Conservation (phyloP, 2,797 vertebrate species). For the Sciurus vulgaris region DNA sequence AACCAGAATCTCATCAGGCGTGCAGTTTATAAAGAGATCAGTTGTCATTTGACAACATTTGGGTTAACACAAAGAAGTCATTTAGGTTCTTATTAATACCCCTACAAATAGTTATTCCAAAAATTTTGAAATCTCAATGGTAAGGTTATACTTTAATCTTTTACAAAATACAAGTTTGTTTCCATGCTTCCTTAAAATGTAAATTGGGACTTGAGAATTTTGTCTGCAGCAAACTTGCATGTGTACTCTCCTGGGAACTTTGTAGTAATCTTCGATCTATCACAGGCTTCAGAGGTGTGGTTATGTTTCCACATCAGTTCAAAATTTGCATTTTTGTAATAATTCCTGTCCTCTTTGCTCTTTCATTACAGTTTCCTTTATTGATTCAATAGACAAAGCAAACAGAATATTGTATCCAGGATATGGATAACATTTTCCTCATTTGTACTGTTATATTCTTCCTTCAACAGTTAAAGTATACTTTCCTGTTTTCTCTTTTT, state of each 20-base stretch:
- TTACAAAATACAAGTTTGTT: conserved; percentile 22
- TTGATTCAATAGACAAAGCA: neutral
- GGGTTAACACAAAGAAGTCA: neutral
- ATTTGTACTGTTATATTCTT: neutral
- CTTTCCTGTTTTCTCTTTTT: neutral
- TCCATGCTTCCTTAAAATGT: neutral
- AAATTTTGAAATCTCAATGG: neutral
- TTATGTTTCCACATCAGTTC: conserved; percentile 15
- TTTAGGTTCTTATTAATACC: conserved; percentile 8
- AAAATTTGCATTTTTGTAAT: neutral
- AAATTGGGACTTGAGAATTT: neutral
- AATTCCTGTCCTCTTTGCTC: neutral
- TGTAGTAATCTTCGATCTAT: neutral
- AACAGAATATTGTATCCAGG: neutral
- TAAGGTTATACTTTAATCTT: neutral
- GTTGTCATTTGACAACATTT: neutral
- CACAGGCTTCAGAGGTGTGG: neutral
- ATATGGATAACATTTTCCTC: neutral
- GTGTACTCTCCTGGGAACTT: neutral
- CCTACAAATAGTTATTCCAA: conserved; percentile 1
- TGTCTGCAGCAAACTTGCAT: neutral
- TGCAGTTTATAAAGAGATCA: conserved; percentile 29
- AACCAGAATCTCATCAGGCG: neutral
- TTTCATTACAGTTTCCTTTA: neutral
- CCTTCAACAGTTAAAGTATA: neutral